phyloP scores from a whole-genome alignment of 1,140 invertebrate species.

The Diprion similis region DNA sequence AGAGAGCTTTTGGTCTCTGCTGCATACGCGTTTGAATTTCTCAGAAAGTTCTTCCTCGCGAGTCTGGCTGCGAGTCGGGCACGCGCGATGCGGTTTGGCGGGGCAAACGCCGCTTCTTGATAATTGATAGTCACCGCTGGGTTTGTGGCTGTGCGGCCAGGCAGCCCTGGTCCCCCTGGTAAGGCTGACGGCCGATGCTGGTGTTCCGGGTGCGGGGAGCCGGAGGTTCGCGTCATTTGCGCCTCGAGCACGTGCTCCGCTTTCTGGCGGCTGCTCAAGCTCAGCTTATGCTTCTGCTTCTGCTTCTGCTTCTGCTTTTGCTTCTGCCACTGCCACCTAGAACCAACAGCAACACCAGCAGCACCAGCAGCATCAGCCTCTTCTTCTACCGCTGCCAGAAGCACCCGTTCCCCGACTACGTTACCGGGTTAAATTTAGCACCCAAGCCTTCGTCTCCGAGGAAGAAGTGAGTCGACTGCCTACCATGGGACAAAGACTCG shows the following conservation, averaged over 20 bases:
- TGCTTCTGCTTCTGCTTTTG: conserved; percentile 11
- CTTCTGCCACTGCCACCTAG: conserved; percentile 11
- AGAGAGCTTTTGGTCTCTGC: too few species aligned
- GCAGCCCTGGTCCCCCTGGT: background rate
- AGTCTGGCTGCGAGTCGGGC: background rate
- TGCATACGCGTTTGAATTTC: too few species aligned
- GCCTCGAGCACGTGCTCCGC: conserved; percentile 57
- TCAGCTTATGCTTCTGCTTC: conserved; percentile 43
- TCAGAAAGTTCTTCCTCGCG: too few species aligned
- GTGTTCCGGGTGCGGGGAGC: conserved; percentile 31
- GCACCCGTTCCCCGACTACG: conserved; percentile 31
- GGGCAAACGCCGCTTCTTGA: background rate
- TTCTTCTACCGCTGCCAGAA: too few species aligned
- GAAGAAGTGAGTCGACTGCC: conserved; percentile 33
- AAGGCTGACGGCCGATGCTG: background rate
- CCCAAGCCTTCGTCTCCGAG: conserved; percentile 39
- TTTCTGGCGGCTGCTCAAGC: conserved; percentile 57
- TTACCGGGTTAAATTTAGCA: conserved; percentile 47
- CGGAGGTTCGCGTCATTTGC: conserved; percentile 54
- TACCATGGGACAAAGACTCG: conserved; percentile 51
- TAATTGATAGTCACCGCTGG: conserved; percentile 10
- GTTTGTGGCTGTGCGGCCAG: background rate
- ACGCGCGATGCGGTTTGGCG: background rate
- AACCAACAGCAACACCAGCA: too few species aligned
- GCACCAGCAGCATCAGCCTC: too few species aligned